Evolutionary conservation across 1,140 invertebrate genomes (phyloP).

Genomic region (Diorhabda elongata): DNA sequence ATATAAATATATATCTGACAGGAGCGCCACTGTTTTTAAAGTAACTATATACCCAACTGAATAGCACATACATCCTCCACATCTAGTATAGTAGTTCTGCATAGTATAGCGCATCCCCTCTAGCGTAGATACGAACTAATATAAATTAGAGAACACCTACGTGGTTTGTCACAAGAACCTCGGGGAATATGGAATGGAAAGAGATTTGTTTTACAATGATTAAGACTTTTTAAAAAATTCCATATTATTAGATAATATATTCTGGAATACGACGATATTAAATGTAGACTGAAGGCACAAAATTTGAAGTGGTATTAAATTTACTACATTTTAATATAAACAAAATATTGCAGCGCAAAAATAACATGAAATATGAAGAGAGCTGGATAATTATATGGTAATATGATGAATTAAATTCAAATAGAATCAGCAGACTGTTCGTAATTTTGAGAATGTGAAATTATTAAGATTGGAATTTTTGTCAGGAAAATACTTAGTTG

Average conservation of each 20-base stretch:
- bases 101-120: neutral
- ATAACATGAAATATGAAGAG: too few species aligned
- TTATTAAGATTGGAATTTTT: too few species aligned
- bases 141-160: constrained; percentile 2
- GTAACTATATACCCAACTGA: neutral
- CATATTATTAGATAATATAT: neutral
- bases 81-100: neutral
- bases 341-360: too few species aligned
- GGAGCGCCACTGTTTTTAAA: neutral
- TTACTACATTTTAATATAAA: too few species aligned
- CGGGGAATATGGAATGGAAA: neutral
- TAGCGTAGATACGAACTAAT: neutral
- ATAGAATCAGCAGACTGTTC: too few species aligned
- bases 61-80: neutral
- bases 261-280: too few species aligned
- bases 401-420: too few species aligned
- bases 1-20: neutral
- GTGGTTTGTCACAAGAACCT: constrained; percentile 1
- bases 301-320: too few species aligned
- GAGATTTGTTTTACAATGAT: constrained; percentile 1
- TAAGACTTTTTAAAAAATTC: neutral
- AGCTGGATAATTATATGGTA: too few species aligned
- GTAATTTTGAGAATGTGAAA: too few species aligned
- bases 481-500: too few species aligned
- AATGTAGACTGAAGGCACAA: too few species aligned